These are phyloP conservation scores for Anhinga anhinga DNA, from an alignment of 2,113 vertebrate genomes.

Conservation along the genomic window DNA sequence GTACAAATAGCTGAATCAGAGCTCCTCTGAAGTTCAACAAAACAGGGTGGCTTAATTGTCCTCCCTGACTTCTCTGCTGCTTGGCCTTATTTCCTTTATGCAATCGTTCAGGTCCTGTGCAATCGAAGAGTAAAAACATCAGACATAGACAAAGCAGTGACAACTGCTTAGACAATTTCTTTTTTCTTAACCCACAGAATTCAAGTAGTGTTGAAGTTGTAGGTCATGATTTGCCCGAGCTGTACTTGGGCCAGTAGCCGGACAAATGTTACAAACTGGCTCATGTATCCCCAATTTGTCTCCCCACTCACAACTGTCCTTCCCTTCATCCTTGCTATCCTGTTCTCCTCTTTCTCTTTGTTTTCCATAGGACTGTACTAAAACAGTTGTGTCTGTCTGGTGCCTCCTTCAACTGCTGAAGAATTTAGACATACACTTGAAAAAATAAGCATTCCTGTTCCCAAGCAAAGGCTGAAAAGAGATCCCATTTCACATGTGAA, in stretches of 20 bases:
- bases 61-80: neutral
- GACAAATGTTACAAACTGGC: neutral
- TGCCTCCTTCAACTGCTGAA: neutral
- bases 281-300: neutral
- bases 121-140: neutral
- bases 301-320: neutral
- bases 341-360: neutral
- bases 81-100: neutral
- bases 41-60: neutral
- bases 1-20: neutral
- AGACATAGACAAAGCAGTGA: neutral
- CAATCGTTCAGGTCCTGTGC: neutral
- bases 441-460: neutral
- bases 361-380: neutral
- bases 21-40: neutral
- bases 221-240: neutral
- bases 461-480: neutral
- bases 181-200: neutral
- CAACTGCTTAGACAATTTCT: neutral
- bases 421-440: neutral
- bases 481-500: rapidly evolving
- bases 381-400: neutral
- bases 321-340: neutral
- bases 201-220: neutral
- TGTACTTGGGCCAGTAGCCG: neutral